Conservation (phyloP, 2,888 invertebrate genomes). For the Meteorus colon region DNA sequence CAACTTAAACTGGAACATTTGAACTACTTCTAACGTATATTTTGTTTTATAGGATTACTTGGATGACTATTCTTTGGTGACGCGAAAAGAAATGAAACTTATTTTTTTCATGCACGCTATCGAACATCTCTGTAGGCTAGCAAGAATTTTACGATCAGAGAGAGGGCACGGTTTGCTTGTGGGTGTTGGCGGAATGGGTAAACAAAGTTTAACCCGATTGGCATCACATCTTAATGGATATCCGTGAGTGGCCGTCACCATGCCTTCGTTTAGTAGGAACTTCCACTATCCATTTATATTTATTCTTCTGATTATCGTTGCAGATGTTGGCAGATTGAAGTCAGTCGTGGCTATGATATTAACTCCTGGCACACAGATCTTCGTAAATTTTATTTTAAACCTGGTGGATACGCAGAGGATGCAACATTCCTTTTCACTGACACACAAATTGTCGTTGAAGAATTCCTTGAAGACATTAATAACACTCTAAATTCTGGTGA, state of each 20-base stretch:
- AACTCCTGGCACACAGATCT: constrained; percentile 90
- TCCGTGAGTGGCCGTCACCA: constrained; percentile 74
- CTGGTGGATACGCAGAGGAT: constrained; percentile 83
- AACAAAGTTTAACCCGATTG: constrained; percentile 89
- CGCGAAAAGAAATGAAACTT: constrained; percentile 86
- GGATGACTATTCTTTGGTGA: constrained; percentile 86
- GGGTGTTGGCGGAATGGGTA: constrained; percentile 92
- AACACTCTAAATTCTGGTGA: constrained; percentile 91
- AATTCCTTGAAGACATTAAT: constrained; percentile 93
- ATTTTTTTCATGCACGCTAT: constrained; percentile 93
- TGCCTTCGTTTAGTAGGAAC: neutral
- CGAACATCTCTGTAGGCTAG: constrained; percentile 90
- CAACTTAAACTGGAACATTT: neutral
- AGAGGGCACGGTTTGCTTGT: constrained; percentile 92
- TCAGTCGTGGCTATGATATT: constrained; percentile 89
- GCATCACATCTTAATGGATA: constrained; percentile 91
- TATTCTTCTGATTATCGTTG: constrained; percentile 24
- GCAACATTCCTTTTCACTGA: constrained; percentile 92
- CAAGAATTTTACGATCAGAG: constrained; percentile 88
- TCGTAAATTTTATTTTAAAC: constrained; percentile 84
- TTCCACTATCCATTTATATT: neutral
- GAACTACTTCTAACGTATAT: neutral
- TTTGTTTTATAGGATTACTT: constrained; percentile 81
- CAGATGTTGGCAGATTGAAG: constrained; percentile 90
- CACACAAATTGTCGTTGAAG: constrained; percentile 92